Evolutionary conservation across 2,797 vertebrate species (phyloP), one percentile per base, ranked within the genome.

Genomic region (Ambastaia sidthimunki): DNA sequence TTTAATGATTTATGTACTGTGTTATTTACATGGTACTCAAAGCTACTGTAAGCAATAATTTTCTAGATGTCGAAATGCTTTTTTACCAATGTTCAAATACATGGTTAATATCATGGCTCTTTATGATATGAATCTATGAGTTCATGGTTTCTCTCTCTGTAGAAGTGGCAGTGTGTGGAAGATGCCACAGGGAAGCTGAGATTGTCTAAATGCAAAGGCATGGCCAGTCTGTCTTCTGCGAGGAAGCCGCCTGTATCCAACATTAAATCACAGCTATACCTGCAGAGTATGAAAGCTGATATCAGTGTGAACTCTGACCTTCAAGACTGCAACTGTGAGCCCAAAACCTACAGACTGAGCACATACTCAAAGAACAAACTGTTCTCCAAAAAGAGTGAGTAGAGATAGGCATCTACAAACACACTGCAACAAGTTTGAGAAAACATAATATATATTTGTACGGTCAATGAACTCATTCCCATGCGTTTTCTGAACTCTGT

Each of bases 81-180:
- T n/a, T n/a, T n/a, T n/a, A 54, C 44, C 44, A 10, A 47, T 31
- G 31, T 2, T 31, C n/a, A n/a, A n/a, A 18, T 1, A 4, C 16
- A 19, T 52, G 16, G 2, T 31, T 31, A 31, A 31, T 31, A 31
- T 4, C 31, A 31, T 31, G 31, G 31, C 31, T 31, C 31, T 31
- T 31, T 2, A 31, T 31, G 2, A 4, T 31, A 31, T 31, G 31
- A 31, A 31, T 31, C 31, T 37, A 37, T 37, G 34, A 37, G 7
- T 37, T 5, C 7, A 41, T 41, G 16, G 15, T 60, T n/a, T 77
- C 12, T 59, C 18, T 47, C 83, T 85, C 79, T 65, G 31, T 84
- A 97, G 97, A 97, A 98, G 86, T 98, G 97, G 97, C 97, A 97
- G 91, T 98, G 97, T 75, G 93, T 97, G 62, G 97, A 98, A 88